Evolutionary conservation across 2,888 invertebrate species (phyloP), one percentile per base, ranked within the genome.

Genomic region (Cabera pusaria): DNA sequence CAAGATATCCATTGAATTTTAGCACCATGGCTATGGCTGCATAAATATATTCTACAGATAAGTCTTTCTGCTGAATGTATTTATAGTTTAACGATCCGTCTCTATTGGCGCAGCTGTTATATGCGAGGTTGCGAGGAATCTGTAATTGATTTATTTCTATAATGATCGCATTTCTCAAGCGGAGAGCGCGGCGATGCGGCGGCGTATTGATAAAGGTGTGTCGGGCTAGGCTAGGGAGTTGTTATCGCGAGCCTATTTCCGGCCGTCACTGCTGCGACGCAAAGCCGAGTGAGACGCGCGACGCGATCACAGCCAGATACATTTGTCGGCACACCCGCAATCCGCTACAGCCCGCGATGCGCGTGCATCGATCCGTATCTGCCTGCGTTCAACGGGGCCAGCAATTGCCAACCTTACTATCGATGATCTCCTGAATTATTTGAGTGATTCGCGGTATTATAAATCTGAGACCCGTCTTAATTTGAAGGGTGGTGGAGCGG

Each of bases 181-280:
- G 24, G 39, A 22, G 24, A 17, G 45, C 36, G 26, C 17, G 20
- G 59, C 54, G 74, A 37, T 35, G 20, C 60, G 59, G 72, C 78
- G 73, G 72, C 66, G 62, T 59, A 66, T 69, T 75, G 82, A 80
- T 83, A 83, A 85, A 79, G 72, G 73, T 69, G 71, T 71, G 68
- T 72, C 67, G 69, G 64, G 71, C 65, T 70, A 71, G 72, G 55
- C 76, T 67, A 76, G 80, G 82, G 83, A 83, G 84, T 81, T 78
- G 81, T 84, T 87, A 87, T 87, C 87, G 70, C 67, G 50, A 65
- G 63, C 79, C 79, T 85, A 86, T 85, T 88, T 88, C 87, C 87
- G 86, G 86, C 84, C 85, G 81, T 86, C 86, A 85, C 62, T 59
- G 72, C 59, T 59, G 20, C 41, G 33, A 33, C 39, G 39, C 63